A percentile compares a stretch with the other conserved stretches of the same genome.
These are phyloP conservation scores for Eupithecia pulchellata DNA, from an alignment of 2,888 invertebrate species.

Conservation along the genomic window DNA sequence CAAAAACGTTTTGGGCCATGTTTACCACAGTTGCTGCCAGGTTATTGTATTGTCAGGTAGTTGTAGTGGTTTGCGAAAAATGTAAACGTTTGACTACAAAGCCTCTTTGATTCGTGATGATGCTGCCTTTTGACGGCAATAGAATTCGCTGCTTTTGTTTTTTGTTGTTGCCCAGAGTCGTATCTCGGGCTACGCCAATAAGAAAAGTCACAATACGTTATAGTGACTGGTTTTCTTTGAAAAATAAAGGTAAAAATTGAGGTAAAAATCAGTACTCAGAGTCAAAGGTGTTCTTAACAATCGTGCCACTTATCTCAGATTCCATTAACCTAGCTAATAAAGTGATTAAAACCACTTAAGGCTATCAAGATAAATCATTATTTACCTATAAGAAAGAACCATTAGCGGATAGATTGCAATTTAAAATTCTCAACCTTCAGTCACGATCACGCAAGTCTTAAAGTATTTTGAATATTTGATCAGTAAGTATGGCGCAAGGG, in stretches of 20 bases:
- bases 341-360: slow-evolving; percentile 23
- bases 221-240: neutral
- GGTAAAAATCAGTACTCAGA: neutral
- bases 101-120: neutral
- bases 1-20: neutral
- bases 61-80: neutral
- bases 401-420: slow-evolving; percentile 14
- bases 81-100: neutral
- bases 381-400: slow-evolving; percentile 4
- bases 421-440: neutral
- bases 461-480: neutral
- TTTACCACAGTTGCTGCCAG: neutral
- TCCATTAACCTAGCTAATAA: slow-evolving; percentile 26
- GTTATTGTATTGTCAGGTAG: no score
- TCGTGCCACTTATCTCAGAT: slow-evolving; percentile 6
- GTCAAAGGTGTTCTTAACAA: neutral
- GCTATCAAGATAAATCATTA: slow-evolving; percentile 25
- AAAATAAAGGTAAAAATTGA: neutral
- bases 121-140: slow-evolving; percentile 3
- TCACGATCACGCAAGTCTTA: slow-evolving; percentile 4
- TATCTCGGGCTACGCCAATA: slow-evolving; percentile 4
- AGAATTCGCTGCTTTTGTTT: slow-evolving; percentile 28
- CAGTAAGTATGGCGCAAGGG: neutral
- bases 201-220: neutral
- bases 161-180: neutral